Evolutionary conservation across 2,888 invertebrate genomes (phyloP).

Genomic region (Lomographa bimaculata): DNA sequence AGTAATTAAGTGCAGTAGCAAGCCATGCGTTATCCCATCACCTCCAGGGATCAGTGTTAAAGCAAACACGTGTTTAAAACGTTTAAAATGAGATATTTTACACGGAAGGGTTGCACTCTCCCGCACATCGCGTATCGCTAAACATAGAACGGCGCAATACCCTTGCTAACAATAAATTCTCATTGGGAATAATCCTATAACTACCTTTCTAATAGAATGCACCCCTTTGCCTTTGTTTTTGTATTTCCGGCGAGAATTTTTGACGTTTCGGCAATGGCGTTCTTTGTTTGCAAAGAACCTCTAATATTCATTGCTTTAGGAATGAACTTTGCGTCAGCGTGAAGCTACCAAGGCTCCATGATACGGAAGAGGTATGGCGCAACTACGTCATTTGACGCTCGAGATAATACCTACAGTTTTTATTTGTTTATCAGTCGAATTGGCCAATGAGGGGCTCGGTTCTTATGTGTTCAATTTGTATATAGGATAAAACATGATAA

Average conservation of each 20-base stretch:
- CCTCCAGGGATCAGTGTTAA: constrained; percentile 64
- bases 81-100: constrained; percentile 76
- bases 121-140: constrained; percentile 64
- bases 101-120: constrained; percentile 71
- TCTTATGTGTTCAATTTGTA: constrained; percentile 31
- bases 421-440: constrained; percentile 38
- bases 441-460: constrained; percentile 36
- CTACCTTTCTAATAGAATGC: constrained; percentile 63
- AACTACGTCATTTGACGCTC: constrained; percentile 37
- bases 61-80: constrained; percentile 74
- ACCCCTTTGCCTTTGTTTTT: constrained; percentile 70
- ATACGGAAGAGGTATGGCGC: constrained; percentile 51
- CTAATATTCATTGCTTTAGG: constrained; percentile 3
- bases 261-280: constrained; percentile 53
- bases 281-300: constrained; percentile 7
- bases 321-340: constrained; percentile 60
- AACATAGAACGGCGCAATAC: constrained; percentile 58
- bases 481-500: constrained; percentile 33
- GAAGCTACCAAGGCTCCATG: constrained; percentile 66
- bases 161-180: constrained; percentile 46
- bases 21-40: constrained; percentile 60
- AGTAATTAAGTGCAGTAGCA: constrained; percentile 58
- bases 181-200: constrained; percentile 67
- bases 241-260: constrained; percentile 61
- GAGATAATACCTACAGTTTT: constrained; percentile 30